Conservation (phyloP, 2,113 vertebrate genomes). For the Regulus satrapa region DNA sequence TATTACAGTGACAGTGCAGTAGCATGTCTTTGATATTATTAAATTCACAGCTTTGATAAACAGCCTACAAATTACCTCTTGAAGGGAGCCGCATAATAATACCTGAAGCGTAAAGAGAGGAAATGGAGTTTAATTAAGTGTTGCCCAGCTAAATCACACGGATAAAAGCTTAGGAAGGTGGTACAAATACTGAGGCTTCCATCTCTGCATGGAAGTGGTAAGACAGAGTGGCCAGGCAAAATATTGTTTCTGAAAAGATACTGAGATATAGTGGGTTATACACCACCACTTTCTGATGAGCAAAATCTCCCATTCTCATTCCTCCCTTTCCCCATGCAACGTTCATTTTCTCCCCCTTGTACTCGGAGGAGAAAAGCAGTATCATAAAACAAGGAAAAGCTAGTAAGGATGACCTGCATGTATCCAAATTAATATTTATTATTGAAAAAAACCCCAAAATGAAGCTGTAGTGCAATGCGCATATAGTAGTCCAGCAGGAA, state of each 20-base stretch:
- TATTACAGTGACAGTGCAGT: conserved; percentile 9
- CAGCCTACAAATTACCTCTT: conserved; percentile 68
- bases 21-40: conserved; percentile 54
- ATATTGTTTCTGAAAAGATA: not conserved
- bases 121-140: conserved; percentile 78
- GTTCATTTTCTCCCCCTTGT: not conserved
- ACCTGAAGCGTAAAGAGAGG: conserved; percentile 68
- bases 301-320: not conserved
- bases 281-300: not conserved
- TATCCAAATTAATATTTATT: not conserved
- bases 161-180: not conserved
- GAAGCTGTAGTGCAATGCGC: not conserved
- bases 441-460: not conserved
- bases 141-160: conserved; percentile 62
- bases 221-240: not conserved
- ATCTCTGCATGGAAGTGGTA: not conserved
- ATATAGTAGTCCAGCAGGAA: not conserved
- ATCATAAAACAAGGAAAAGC: not conserved
- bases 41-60: conserved; percentile 76
- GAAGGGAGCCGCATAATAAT: conserved; percentile 65
- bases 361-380: not conserved
- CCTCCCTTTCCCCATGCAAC: not conserved
- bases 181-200: not conserved
- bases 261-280: not conserved
- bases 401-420: not conserved